Base-by-base conservation (phyloP, 2,888 invertebrate genomes). In the Anarsia innoxiella region DNA sequence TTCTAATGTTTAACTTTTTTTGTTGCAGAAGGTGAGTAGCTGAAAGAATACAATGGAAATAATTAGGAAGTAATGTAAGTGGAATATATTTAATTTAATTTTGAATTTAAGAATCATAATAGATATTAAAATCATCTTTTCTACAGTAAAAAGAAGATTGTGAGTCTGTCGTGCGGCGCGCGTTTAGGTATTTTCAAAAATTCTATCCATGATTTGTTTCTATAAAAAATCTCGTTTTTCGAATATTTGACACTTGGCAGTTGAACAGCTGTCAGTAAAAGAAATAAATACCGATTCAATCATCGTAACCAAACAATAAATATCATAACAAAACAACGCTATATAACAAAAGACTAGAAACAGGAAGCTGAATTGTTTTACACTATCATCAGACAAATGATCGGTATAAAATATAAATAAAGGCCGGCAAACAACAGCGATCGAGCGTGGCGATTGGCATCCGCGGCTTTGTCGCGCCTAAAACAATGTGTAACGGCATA, bases 21-120 rank as follows among this genome's bases (percentile, higher is more conserved):
- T 82, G 74, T 84, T 82, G 48, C 83, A 84, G 84, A 80, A 80
- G 84, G 84, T 84, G 82, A 84, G 84, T 71, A 40, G 28, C 41
- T 14, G 44, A 36, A 40, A 49, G 48, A 49, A 46, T 48, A 37
- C 30, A 40, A 40, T 40, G 14, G 19, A 19, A 23, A n/a, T n/a
- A n/a, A n/a, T n/a, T n/a, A n/a, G n/a, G n/a, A n/a, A n/a, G n/a
- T n/a, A n/a, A n/a, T n/a, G n/a, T n/a, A n/a, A n/a, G n/a, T n/a
- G n/a, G n/a, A n/a, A n/a, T n/a, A n/a, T n/a, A n/a, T n/a, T n/a
- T n/a, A n/a, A n/a, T n/a, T n/a, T n/a, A n/a, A n/a, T n/a, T n/a
- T n/a, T n/a, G n/a, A n/a, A n/a, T n/a, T n/a, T n/a, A n/a, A n/a
- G n/a, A n/a, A n/a, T n/a, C n/a, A n/a, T n/a, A n/a, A n/a, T n/a